Conservation (phyloP, 1,140 invertebrate species). For the Saccostrea glomerata region DNA sequence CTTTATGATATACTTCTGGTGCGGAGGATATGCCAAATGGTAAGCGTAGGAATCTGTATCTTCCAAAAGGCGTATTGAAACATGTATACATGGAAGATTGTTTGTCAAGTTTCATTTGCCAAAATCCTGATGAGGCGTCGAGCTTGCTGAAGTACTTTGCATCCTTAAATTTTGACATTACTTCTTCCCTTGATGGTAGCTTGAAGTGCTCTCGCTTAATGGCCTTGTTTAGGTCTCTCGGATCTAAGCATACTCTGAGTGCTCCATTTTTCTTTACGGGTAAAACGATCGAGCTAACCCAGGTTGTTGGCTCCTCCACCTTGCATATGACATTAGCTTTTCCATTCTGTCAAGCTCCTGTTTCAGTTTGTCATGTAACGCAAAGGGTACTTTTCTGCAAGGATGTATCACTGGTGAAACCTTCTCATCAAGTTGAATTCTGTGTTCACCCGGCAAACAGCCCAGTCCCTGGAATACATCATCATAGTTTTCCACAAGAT, state of each 20-base stretch:
- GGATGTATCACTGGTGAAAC: too few species aligned
- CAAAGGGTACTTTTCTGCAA: too few species aligned
- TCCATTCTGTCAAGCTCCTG: not conserved
- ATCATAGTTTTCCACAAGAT: too few species aligned
- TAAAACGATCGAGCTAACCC: conserved; percentile 44
- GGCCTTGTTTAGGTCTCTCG: conserved; percentile 62
- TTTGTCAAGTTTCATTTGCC: conserved; percentile 54
- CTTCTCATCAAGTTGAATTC: too few species aligned
- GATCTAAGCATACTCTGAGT: conserved; percentile 65
- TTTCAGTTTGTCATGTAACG: conserved; percentile 9
- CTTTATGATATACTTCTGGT: conserved; percentile 48
- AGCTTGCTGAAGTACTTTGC: conserved; percentile 42
- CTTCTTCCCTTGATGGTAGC: conserved; percentile 49
- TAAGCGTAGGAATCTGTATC: conserved; percentile 46
- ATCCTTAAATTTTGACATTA: conserved; percentile 25
- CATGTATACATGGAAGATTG: too few species aligned
- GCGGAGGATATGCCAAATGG: conserved; percentile 76
- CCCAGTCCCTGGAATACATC: too few species aligned
- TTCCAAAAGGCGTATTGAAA: conserved; percentile 45
- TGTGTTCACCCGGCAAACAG: too few species aligned
- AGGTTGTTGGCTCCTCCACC: conserved; percentile 41
- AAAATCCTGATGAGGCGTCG: conserved; percentile 48
- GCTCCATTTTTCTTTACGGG: conserved; percentile 47
- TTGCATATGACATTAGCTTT: conserved; percentile 26
- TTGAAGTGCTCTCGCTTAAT: conserved; percentile 57